Percentiles rank a stretch among this genome's conserved stretches.
These are phyloP conservation scores for Cydia strobilella DNA, from an alignment of 1,140 invertebrate genomes.

Conservation along the genomic window DNA sequence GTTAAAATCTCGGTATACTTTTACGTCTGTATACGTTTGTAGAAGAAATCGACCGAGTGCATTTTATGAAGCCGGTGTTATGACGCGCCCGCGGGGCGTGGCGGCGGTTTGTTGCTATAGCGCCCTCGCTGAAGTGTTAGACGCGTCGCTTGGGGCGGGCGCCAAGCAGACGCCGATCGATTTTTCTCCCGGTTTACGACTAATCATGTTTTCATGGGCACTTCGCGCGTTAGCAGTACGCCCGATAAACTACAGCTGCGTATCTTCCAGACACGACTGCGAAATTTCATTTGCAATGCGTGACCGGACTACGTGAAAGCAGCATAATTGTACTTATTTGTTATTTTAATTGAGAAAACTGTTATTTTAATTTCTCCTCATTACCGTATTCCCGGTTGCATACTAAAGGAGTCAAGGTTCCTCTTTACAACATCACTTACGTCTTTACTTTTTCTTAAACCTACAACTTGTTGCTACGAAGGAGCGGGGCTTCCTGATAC, in stretches of 20 bases:
- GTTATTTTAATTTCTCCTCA: no score
- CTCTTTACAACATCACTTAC: no score
- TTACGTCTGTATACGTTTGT: neutral
- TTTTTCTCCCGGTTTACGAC: constrained; percentile 58
- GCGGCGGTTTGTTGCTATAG: constrained; percentile 17
- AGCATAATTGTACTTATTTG: neutral
- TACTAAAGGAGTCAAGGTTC: no score
- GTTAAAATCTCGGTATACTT: neutral
- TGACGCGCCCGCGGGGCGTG: constrained; percentile 21
- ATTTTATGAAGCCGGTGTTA: constrained; percentile 11
- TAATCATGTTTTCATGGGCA: constrained; percentile 58
- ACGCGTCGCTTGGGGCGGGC: constrained; percentile 41
- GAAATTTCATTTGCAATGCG: constrained; percentile 7
- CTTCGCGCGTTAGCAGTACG: constrained; percentile 27
- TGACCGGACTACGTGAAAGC: neutral
- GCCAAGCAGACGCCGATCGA: constrained; percentile 65
- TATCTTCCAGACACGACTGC: constrained; percentile 7
- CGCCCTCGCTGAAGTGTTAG: constrained; percentile 12
- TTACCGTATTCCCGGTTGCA: no score
- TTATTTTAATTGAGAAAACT: no score
- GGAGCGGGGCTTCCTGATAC: no score
- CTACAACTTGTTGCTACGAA: no score
- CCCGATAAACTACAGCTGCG: constrained; percentile 19
- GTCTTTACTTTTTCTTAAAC: no score
- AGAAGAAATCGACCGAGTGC: neutral